Conservation (phyloP, 2,888 invertebrate genomes). For the Osmoderma eremita region DNA sequence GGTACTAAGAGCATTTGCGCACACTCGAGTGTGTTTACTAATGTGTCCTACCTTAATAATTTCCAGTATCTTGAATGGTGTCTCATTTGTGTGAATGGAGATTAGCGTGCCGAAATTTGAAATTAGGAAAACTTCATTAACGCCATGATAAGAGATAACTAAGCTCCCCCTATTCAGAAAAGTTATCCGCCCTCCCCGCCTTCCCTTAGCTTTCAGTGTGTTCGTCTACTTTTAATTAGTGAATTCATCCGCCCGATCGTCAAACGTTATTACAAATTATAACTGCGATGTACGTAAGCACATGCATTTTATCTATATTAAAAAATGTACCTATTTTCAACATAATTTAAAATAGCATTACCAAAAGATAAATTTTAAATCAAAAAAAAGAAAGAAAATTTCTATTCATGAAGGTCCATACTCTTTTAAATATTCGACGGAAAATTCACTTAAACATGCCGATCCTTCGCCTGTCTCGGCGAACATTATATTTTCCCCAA, state of each 20-base stretch:
- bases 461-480: not conserved
- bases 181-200: not conserved
- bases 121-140: constrained; percentile 61
- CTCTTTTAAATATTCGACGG: no score
- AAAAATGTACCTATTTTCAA: no score
- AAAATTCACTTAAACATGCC: no score
- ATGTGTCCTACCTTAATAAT: constrained; percentile 33
- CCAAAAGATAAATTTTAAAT: no score
- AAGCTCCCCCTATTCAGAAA: constrained; percentile 50
- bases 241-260: constrained; percentile 4
- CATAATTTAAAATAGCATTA: no score
- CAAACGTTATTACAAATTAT: constrained; percentile 12
- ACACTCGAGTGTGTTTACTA: constrained; percentile 8
- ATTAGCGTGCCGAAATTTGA: constrained; percentile 43
- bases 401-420: no score
- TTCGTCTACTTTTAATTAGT: constrained; percentile 32
- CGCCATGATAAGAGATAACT: constrained; percentile 54
- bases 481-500: not conserved
- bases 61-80: constrained; percentile 40
- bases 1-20: no score
- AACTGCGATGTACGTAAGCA: no score
- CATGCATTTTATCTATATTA: no score
- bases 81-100: constrained; percentile 40
- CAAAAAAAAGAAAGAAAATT: no score
- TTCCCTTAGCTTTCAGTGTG: not conserved